Conservation (phyloP, 2,888 invertebrate species). For the Anarsia innoxiella region DNA sequence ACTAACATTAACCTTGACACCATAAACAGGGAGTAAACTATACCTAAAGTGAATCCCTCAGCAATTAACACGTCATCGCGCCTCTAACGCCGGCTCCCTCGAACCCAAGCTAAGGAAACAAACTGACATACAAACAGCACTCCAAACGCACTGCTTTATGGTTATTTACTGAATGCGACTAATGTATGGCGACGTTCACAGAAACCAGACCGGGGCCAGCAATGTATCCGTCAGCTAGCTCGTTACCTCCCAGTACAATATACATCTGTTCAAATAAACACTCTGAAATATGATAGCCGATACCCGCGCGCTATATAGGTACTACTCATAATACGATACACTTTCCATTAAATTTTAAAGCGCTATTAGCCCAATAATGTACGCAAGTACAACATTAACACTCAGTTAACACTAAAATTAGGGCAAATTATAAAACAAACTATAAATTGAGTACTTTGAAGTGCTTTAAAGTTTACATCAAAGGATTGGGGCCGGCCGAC, state of each 20-base stretch:
- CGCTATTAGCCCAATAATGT: constrained; percentile 9
- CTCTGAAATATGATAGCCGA: constrained; percentile 31
- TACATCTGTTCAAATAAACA: constrained; percentile 45
- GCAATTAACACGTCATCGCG: constrained; percentile 32
- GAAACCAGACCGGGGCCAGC: constrained; percentile 44
- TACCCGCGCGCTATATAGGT: neutral
- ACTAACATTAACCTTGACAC: constrained; percentile 49
- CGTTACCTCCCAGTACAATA: constrained; percentile 22
- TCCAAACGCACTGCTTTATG: constrained; percentile 34
- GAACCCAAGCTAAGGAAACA: constrained; percentile 33
- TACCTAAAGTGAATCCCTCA: constrained; percentile 12
- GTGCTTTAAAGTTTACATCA: constrained; percentile 2
- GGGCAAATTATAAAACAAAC: constrained; percentile 10
- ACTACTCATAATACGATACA: constrained; percentile 1
- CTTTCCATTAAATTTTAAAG: constrained; percentile 6
- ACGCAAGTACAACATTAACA: neutral
- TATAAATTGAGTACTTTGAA: constrained; percentile 7
- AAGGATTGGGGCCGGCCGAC: neutral
- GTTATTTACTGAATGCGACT: constrained; percentile 49
- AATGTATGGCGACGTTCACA: constrained; percentile 57
- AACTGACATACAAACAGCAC: constrained; percentile 50
- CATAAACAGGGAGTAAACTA: constrained; percentile 31
- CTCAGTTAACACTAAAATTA: constrained; percentile 7
- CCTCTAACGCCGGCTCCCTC: constrained; percentile 18
- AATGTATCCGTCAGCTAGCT: constrained; percentile 44